Evolutionary conservation across 2,113 vertebrate species (phyloP).

Genomic region (Spheniscus mendiculus): DNA sequence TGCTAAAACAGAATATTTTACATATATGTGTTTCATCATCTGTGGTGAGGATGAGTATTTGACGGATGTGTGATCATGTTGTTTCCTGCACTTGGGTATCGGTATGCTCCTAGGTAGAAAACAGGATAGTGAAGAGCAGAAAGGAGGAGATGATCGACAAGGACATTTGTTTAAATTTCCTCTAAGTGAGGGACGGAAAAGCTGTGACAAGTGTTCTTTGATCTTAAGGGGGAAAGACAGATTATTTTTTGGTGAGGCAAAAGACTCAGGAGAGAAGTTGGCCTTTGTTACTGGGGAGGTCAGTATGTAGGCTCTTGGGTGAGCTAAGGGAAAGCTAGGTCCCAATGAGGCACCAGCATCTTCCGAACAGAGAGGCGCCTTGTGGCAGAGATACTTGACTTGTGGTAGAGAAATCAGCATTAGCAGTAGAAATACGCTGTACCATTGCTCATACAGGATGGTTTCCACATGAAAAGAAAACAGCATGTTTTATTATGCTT

Average conservation of each 20-base stretch:
- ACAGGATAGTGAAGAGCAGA: background rate
- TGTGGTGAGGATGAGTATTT: background rate
- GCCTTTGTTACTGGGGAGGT: background rate
- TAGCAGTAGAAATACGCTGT: background rate
- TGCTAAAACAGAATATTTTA: background rate
- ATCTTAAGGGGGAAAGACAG: background rate
- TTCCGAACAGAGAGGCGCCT: background rate
- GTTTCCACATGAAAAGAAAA: conserved; percentile 34
- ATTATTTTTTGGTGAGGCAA: background rate
- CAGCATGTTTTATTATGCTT: conserved; percentile 26
- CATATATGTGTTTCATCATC: background rate
- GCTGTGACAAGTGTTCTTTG: background rate
- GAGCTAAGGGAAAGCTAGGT: background rate
- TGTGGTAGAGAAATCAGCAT: background rate
- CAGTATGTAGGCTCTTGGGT: background rate
- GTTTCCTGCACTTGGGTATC: background rate
- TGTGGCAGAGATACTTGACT: background rate
- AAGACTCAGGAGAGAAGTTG: background rate
- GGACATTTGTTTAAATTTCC: conserved; percentile 1
- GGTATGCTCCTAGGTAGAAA: background rate
- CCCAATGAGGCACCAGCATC: background rate
- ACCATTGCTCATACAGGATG: background rate
- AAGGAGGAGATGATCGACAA: background rate
- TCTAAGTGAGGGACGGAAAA: background rate
- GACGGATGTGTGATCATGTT: background rate